Evolutionary conservation across 2,113 vertebrate species (phyloP), one percentile per base, ranked within the genome.

Genomic region (Clarias batrachus): DNA sequence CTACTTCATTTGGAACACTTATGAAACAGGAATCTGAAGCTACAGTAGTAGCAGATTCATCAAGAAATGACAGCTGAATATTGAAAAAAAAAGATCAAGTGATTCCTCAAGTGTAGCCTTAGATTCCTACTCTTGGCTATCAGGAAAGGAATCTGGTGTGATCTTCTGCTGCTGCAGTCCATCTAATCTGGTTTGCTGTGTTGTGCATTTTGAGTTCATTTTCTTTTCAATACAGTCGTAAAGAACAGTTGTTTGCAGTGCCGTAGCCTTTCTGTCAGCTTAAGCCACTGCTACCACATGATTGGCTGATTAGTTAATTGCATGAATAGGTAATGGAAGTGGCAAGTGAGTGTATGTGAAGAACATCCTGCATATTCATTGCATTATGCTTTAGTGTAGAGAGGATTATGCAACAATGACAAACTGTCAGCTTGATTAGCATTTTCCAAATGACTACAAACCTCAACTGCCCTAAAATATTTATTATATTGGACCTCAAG

Each of bases 391-490:
- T 82, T 82, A 25, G 12, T 83, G 17, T 54, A 68, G 82, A 12
- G 4, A 70, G 63, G 48, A 57, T 48, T n/a, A 37, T 57, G 5
- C 19, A 68, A 37, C 52, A 70, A 12, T 52, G 56, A 30, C 37
- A 60, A 66, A 68, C 11, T 56, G 84, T 30, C 84, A 68, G 41
- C 48, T 33, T 13, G 65, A 78, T 48, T 30, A 77, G 17, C 19
- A 25, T 14, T 85, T 77, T 65, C 16, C 8, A 77, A 85, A 68
- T 65, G 16, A 16, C 83, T 41, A 63, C 16, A 27, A 77, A 76
- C n/a, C 16, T 19, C n/a, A 57, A 68, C n/a, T 57, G 74, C 62
- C 48, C 56, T 65, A 37, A 25, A 66, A 77, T 4, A 66, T 63
- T 62, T 54, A 78, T 65, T 68, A 68, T 33, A 59, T 11, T 68